Percentiles rank a stretch among this genome's conserved stretches.
Evolutionary conservation across 2,113 vertebrate species (phyloP).

Genomic region (Cacatua alba): DNA sequence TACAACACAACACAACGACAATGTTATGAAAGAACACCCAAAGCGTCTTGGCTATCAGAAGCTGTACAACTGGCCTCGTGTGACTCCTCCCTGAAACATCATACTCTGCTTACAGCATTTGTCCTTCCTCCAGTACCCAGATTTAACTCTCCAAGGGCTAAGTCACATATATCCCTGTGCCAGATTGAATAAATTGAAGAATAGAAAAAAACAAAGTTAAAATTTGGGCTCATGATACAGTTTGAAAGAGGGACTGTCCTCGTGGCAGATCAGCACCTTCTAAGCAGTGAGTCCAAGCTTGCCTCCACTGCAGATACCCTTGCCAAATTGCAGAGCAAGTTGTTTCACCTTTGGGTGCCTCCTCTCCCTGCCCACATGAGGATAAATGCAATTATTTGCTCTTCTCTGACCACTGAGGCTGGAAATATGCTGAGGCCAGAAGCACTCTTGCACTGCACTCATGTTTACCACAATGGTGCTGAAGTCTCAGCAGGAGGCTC

Average conservation of each 20-base stretch:
- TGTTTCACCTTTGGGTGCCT: neutral
- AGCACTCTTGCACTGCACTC: neutral
- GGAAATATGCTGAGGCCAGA: neutral
- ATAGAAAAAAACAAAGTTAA: neutral
- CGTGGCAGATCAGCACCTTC: neutral
- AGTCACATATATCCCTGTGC: neutral
- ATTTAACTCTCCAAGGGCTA: neutral
- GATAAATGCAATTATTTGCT: neutral
- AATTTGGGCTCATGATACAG: neutral
- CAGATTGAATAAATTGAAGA: neutral
- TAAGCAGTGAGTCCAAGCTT: neutral
- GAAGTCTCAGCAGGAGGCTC: neutral
- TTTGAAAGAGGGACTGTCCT: neutral
- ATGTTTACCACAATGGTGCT: neutral
- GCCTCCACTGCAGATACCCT: accelerated
- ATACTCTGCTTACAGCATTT: neutral
- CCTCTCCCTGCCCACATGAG: neutral
- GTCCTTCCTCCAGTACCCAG: neutral
- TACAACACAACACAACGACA: neutral
- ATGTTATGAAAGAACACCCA: accelerated
- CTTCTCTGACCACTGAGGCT: neutral
- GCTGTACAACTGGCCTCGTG: neutral
- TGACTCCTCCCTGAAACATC: neutral
- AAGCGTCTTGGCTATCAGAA: neutral
- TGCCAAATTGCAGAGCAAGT: neutral